Conservation (phyloP, 2,113 vertebrate genomes). For the Microcebus tavaratra region DNA sequence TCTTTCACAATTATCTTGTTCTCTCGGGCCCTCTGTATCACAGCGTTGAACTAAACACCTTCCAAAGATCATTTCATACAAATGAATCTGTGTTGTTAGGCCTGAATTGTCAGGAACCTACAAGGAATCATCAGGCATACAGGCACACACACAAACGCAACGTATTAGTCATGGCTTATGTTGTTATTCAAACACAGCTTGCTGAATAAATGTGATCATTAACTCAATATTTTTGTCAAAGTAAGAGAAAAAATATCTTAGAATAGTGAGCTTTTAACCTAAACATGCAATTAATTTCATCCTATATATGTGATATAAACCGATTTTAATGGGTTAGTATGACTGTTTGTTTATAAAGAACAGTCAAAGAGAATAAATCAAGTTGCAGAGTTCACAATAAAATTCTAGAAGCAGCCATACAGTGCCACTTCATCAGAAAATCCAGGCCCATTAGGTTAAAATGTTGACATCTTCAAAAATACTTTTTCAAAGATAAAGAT, state of each 20-base stretch:
- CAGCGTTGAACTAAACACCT: neutral
- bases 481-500: neutral
- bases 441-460: neutral
- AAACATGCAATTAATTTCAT: neutral
- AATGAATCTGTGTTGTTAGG: neutral
- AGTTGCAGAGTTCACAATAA: neutral
- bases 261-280: neutral
- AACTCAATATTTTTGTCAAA: neutral
- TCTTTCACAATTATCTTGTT: slow-evolving; percentile 24
- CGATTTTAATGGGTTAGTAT: neutral
- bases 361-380: slow-evolving; percentile 46
- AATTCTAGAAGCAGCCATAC: slow-evolving; percentile 17
- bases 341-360: neutral
- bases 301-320: neutral
- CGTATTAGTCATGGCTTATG: neutral
- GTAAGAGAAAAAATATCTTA: neutral
- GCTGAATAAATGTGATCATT: neutral
- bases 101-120: neutral
- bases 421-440: neutral
- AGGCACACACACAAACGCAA: neutral
- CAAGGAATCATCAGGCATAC: neutral
- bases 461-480: neutral
- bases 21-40: neutral
- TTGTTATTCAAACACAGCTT: neutral
- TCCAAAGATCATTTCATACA: neutral